A percentile compares a stretch with the other conserved stretches of the same genome.
Evolutionary conservation across 2,797 vertebrate genomes (phyloP).

Genomic region (Orientallactaga sibirica): DNA sequence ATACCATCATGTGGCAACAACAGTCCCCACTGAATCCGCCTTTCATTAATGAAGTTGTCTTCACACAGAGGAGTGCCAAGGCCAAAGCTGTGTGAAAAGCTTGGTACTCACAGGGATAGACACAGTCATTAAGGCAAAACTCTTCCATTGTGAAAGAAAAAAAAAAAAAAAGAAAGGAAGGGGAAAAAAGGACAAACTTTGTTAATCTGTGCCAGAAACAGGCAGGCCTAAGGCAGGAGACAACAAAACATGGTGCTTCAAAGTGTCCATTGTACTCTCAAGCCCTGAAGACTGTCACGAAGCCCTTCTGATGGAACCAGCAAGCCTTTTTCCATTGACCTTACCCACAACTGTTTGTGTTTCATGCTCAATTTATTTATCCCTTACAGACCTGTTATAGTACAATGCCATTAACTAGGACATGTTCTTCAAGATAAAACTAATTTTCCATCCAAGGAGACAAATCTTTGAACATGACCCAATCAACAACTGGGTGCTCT

Average conservation of each 20-base stretch:
- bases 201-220: constrained; percentile 82
- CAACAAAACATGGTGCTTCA: constrained; percentile 78
- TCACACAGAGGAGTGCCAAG: constrained; percentile 24
- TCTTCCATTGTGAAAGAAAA: constrained; percentile 76
- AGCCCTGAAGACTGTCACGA: constrained; percentile 77
- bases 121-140: constrained; percentile 74
- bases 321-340: constrained; percentile 64
- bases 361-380: constrained; percentile 69
- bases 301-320: constrained; percentile 76
- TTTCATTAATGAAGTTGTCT: constrained; percentile 72
- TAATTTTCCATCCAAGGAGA: constrained; percentile 62
- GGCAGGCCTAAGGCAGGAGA: constrained; percentile 79
- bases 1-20: constrained; percentile 60
- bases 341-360: constrained; percentile 77
- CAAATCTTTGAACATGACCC: background rate
- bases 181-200: constrained; percentile 46
- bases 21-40: background rate
- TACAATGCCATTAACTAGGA: constrained; percentile 43
- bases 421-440: constrained; percentile 70
- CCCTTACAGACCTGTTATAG: constrained; percentile 60
- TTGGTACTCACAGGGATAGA: constrained; percentile 71
- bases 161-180: background rate
- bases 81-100: constrained; percentile 74
- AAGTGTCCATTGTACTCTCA: constrained; percentile 79
- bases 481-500: constrained; percentile 5